phyloP scores from a whole-genome alignment of 2,888 invertebrate species.

The Machimus atricapillus region DNA sequence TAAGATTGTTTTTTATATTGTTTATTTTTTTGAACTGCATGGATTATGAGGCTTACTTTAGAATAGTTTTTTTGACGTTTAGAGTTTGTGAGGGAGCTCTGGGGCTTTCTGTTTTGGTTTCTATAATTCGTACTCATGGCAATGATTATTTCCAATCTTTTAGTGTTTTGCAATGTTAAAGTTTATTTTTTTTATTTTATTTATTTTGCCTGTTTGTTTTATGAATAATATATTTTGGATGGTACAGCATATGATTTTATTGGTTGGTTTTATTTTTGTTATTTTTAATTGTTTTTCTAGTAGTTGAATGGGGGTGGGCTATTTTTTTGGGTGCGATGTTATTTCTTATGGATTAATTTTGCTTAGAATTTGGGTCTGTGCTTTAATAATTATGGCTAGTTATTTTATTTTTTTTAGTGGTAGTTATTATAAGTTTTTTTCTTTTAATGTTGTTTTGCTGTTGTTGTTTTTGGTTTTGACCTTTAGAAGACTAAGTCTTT shows the following conservation, averaged over 20 bases:
- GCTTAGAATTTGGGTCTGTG: constrained; percentile 69
- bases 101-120: constrained; percentile 69
- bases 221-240: constrained; percentile 65
- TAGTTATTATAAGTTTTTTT: constrained; percentile 65
- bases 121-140: constrained; percentile 69
- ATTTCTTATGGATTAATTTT: constrained; percentile 66
- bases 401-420: constrained; percentile 62
- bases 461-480: constrained; percentile 66
- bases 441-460: constrained; percentile 65
- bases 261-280: constrained; percentile 65
- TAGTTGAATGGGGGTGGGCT: constrained; percentile 62
- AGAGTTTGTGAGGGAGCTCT: constrained; percentile 72
- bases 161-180: constrained; percentile 69
- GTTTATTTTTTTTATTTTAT: constrained; percentile 63
- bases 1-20: constrained; percentile 66
- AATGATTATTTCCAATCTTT: constrained; percentile 71
- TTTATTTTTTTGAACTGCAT: constrained; percentile 63
- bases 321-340: constrained; percentile 64
- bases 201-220: constrained; percentile 66
- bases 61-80: constrained; percentile 69
- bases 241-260: constrained; percentile 65
- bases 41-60: constrained; percentile 66
- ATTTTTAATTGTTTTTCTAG: constrained; percentile 58
- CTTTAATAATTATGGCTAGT: constrained; percentile 68
- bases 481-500: constrained; percentile 68